Conservation (phyloP, 2,888 invertebrate genomes). For the Heteromyza rotundicornis region DNA sequence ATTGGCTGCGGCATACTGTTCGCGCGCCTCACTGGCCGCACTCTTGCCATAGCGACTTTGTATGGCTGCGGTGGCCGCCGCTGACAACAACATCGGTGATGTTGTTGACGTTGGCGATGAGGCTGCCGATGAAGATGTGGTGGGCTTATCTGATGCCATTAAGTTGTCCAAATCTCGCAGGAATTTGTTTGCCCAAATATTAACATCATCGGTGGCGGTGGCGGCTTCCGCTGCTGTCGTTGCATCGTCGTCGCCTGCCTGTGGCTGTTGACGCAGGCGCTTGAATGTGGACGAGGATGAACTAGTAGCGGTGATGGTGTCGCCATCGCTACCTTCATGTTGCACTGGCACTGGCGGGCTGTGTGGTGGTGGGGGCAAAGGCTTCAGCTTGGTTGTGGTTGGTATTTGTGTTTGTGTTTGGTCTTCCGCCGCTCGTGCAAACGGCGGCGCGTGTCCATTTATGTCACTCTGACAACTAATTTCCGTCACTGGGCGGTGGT, state of each 20-base stretch:
- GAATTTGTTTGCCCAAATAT: slow-evolving; percentile 63
- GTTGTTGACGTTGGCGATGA: slow-evolving; percentile 46
- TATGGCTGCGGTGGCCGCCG: slow-evolving; percentile 53
- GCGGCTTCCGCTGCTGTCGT: slow-evolving; percentile 30
- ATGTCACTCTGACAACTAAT: slow-evolving; percentile 27
- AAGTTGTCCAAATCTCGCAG: slow-evolving; percentile 62
- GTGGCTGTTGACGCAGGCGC: slow-evolving; percentile 13
- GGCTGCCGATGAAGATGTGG: slow-evolving; percentile 34
- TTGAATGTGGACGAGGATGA: slow-evolving; percentile 23
- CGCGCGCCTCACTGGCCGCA: slow-evolving; percentile 24
- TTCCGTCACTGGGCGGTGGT: slow-evolving; percentile 30
- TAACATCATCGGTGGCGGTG: slow-evolving; percentile 53
- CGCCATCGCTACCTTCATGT: neutral
- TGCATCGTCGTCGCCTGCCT: neutral
- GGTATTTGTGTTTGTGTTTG: slow-evolving; percentile 28
- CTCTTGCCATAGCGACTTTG: slow-evolving; percentile 50
- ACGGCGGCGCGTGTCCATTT: slow-evolving; percentile 24
- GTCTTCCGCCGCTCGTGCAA: slow-evolving; percentile 8
- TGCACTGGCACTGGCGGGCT: slow-evolving; percentile 17
- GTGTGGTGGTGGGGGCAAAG: slow-evolving; percentile 46
- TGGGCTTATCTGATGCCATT: slow-evolving; percentile 58
- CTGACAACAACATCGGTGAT: slow-evolving; percentile 52
- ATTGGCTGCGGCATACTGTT: slow-evolving; percentile 33
- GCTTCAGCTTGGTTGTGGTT: slow-evolving; percentile 52
- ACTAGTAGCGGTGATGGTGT: neutral